These are phyloP conservation scores for Ophonus ardosiacus DNA, from an alignment of 2,888 invertebrate species.

Conservation along the genomic window DNA sequence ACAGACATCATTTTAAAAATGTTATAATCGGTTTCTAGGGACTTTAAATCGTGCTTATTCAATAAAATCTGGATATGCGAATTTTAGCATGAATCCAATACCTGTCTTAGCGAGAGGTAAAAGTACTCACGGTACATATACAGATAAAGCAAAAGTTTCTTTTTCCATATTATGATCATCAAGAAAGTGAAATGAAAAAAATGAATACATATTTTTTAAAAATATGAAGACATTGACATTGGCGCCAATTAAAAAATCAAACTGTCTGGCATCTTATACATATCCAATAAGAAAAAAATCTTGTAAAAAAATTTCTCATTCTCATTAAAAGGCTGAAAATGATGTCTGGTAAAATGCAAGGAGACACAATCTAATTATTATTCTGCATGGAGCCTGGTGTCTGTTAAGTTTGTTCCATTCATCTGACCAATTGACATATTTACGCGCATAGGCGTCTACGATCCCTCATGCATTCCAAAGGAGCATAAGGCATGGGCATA, in stretches of 20 bases:
- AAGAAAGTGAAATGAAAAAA: not conserved
- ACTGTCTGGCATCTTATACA: not conserved
- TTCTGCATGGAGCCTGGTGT: conserved; percentile 1
- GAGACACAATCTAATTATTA: conserved; percentile 44
- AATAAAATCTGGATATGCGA: too few relatives aligned
- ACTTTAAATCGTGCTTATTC: too few relatives aligned
- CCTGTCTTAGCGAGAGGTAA: too few relatives aligned
- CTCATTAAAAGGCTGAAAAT: not conserved
- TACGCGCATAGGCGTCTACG: conserved; percentile 13
- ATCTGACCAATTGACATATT: conserved; percentile 34
- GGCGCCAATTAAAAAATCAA: conserved; percentile 21
- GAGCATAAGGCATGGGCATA: not conserved
- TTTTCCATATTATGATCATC: not conserved
- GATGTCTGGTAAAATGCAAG: not conserved
- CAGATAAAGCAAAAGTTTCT: conserved; percentile 3
- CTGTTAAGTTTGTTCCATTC: conserved; percentile 20
- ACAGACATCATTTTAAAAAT: too few relatives aligned
- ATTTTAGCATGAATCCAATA: too few relatives aligned
- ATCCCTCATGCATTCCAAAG: conserved; percentile 6
- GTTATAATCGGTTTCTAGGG: too few relatives aligned
- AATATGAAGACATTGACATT: conserved; percentile 21
- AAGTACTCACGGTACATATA: too few relatives aligned
- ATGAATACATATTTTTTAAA: too few relatives aligned
- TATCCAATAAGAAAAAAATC: conserved; percentile 8
- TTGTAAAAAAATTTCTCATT: not conserved